Evolutionary conservation across 2,797 vertebrate species (phyloP).

Genomic region (Cryptoblepharus egeriae): DNA sequence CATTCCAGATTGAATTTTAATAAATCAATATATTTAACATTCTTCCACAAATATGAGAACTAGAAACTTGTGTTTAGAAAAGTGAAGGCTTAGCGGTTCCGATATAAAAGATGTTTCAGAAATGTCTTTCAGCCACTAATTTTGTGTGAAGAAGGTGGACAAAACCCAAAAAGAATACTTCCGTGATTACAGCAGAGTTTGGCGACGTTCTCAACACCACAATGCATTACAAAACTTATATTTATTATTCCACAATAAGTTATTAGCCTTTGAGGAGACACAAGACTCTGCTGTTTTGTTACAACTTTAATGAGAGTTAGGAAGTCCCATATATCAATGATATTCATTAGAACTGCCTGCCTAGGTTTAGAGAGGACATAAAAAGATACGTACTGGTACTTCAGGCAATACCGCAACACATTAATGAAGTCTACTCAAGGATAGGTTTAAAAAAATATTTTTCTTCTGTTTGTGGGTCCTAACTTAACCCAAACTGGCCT

Average conservation of each 20-base stretch:
- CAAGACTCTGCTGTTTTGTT: neutral
- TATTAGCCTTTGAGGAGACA: neutral
- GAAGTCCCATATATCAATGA: fast-evolving
- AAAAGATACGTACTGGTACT: neutral
- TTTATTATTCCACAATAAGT: neutral
- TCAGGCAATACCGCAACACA: neutral
- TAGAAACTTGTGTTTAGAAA: neutral
- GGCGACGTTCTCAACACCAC: neutral
- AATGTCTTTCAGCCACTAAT: neutral
- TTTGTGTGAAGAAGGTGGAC: neutral
- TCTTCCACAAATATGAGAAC: neutral
- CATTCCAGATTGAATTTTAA: neutral
- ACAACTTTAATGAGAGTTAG: neutral
- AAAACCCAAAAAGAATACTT: neutral
- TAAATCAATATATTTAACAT: neutral
- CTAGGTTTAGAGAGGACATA: neutral
- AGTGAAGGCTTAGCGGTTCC: neutral
- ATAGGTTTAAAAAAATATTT: constrained; percentile 20
- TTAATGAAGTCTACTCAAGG: constrained; percentile 20
- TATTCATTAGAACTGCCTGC: fast-evolving
- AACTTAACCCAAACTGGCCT: constrained; percentile 19
- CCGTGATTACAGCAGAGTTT: neutral
- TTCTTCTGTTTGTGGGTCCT: neutral
- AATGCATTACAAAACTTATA: neutral
- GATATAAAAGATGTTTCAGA: neutral